Conservation (phyloP, 2,888 invertebrate genomes). For the Allolobophora icterica region DNA sequence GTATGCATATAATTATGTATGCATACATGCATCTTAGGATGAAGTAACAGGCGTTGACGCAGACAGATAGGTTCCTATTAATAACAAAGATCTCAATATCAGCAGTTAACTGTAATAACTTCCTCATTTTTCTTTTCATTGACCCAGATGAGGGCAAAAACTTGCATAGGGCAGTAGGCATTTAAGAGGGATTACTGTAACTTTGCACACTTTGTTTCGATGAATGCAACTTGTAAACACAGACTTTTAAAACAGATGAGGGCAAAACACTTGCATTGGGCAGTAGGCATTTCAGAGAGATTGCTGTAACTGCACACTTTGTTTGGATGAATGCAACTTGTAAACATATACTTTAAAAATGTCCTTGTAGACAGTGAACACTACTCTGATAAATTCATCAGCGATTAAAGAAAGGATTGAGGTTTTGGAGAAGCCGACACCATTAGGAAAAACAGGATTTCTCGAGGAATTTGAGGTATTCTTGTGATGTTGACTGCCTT, state of each 20-base stretch:
- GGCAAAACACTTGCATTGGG: no score
- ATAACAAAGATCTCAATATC: no score
- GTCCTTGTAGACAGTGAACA: constrained; percentile 78
- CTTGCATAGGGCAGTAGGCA: background rate
- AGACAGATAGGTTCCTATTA: no score
- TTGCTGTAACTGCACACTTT: no score
- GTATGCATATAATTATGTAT: background rate
- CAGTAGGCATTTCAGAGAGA: no score
- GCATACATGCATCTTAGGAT: background rate
- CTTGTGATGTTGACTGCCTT: no score
- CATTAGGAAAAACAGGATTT: constrained; percentile 89
- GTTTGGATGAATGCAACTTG: no score
- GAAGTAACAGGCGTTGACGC: background rate
- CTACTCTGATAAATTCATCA: constrained; percentile 85
- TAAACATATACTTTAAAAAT: no score
- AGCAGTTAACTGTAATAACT: background rate
- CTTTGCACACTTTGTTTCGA: no score
- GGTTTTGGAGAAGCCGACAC: constrained; percentile 79
- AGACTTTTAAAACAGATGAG: no score
- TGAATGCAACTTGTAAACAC: no score
- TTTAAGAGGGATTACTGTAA: no score
- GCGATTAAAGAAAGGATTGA: constrained; percentile 75
- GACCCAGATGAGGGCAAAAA: background rate
- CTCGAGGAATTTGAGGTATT: constrained; percentile 89
- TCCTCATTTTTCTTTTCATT: background rate